Evolutionary conservation across 2,797 vertebrate species (phyloP).

Genomic region (Chloroceryle amazona): DNA sequence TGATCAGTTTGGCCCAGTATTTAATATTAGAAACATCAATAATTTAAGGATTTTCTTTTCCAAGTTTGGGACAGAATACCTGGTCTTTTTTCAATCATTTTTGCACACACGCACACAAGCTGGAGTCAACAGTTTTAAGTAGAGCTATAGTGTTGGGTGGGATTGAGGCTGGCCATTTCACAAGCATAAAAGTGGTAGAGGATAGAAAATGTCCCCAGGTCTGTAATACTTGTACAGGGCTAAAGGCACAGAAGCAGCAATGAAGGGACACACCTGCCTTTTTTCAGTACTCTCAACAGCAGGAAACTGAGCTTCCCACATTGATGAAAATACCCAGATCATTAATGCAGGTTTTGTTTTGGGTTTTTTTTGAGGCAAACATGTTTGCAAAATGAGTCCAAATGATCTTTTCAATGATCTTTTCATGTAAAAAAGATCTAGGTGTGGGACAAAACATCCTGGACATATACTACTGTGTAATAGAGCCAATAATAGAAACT

Average conservation of each 20-base stretch:
- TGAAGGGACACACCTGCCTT: background rate
- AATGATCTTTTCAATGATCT: background rate
- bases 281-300: background rate
- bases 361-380: background rate
- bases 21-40: conserved; percentile 11
- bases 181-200: background rate
- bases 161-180: background rate
- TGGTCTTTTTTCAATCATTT: background rate
- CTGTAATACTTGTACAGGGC: background rate
- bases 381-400: background rate
- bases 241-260: background rate
- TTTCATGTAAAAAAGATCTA: background rate
- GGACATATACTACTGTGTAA: background rate
- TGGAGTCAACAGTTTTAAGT: background rate
- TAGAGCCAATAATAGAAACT: background rate
- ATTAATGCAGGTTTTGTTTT: background rate
- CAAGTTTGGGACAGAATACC: background rate
- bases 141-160: background rate
- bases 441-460: background rate
- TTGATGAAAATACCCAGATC: background rate
- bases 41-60: conserved; percentile 7
- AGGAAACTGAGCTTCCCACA: background rate
- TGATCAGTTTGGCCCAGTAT: background rate
- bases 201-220: background rate
- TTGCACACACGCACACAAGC: background rate